Evolutionary conservation across 37 sponge, comb jelly and placozoan genomes (phyloP), one percentile per base, ranked within the genome.

Genomic region (Haliclona indistincta): DNA sequence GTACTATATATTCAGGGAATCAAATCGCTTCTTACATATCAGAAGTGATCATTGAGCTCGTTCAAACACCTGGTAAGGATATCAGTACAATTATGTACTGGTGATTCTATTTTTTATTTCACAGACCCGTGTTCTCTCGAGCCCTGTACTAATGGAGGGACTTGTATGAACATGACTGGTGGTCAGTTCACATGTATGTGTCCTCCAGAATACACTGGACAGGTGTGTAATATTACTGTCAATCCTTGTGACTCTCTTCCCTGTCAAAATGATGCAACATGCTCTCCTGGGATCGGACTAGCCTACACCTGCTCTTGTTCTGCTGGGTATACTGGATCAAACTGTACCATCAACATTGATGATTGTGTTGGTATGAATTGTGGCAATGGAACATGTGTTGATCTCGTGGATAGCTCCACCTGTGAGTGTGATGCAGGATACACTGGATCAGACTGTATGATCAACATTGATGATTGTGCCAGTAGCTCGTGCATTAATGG

Each of bases 391-490:
- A 75, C 38, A 0, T 82, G 83, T 29, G 36, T 26, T 4, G 22
- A n/a, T 2, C 26, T 51, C 17, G 76, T 49, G 0, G 40, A 32
- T 28, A 35, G 53, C 32, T 80, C 53, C 29, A 2, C 40, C 0
- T 86, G 87, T 51, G 28, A n/a, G 30, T 86, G 87, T 40, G 25
- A 40, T n/a, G 34, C 71, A 25, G 80, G 76, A 29, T 73, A 67
- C 54, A 86, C 81, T 0, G 87, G 87, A 49, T 6, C 8, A 6
- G 10, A 23, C 43, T 86, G 87, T 52, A 28, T 62, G 23, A 25
- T 66, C 3, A 72, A 86, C 54, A 67, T 84, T 23, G 52, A 84
- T 60, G 72, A 84, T 1, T 82, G 83, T 68, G 61, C 28, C 3
- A 36, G 33, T 51, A 61, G 56, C 56, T 68, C 83, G 1, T 82